Evolutionary conservation across 2,797 vertebrate species (phyloP).

Genomic region (Gorsachius magnificus): DNA sequence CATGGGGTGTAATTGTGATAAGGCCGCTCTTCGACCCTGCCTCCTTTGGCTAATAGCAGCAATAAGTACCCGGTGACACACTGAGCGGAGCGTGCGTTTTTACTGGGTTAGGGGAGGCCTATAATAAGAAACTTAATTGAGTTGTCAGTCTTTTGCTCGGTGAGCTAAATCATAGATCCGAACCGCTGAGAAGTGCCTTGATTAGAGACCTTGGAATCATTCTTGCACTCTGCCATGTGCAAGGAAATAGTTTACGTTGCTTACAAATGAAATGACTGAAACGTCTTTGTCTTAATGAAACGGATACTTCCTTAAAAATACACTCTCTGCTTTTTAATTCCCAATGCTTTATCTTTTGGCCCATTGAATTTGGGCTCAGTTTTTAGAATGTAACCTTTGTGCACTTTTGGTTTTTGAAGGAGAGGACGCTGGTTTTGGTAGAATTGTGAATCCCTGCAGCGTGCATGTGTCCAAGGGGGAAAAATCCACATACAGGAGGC

Average conservation of each 20-base stretch:
- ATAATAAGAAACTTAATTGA: not conserved
- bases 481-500: not conserved
- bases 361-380: accelerated
- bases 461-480: not conserved
- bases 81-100: not conserved
- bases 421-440: not conserved
- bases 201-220: not conserved
- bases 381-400: not conserved
- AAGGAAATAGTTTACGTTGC: not conserved
- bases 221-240: not conserved
- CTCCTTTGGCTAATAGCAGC: not conserved
- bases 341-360: not conserved
- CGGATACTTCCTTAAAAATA: not conserved
- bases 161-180: not conserved
- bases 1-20: not conserved
- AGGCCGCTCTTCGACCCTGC: not conserved
- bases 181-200: not conserved
- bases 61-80: not conserved
- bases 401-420: not conserved
- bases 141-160: not conserved
- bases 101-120: not conserved
- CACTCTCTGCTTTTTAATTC: not conserved
- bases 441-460: not conserved
- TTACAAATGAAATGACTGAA: not conserved
- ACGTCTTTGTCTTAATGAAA: not conserved